Evolutionary conservation across 2,888 invertebrate genomes (phyloP).

Genomic region (Heteromurus nitidus): DNA sequence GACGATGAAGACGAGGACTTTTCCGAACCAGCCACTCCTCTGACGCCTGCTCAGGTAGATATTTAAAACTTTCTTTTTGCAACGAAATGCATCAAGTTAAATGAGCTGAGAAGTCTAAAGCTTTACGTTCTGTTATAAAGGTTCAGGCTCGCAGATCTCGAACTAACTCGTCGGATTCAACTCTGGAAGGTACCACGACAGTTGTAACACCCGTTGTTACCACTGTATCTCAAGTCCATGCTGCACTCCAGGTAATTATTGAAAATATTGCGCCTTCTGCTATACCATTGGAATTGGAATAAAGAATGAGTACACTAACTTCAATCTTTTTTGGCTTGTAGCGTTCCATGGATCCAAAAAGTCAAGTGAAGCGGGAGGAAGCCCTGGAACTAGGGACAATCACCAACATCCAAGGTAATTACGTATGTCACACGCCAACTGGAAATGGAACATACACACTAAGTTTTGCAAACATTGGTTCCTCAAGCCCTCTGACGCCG

Average conservation of each 20-base stretch:
- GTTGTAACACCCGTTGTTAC: constrained; percentile 63
- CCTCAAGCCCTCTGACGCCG: constrained; percentile 70
- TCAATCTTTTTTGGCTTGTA: constrained; percentile 42
- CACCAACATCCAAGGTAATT: constrained; percentile 73
- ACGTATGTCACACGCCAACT: constrained; percentile 70
- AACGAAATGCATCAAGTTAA: neutral
- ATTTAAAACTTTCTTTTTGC: neutral
- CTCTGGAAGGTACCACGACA: constrained; percentile 48
- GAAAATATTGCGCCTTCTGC: neutral
- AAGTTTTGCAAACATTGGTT: constrained; percentile 71
- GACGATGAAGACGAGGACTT: constrained; percentile 81
- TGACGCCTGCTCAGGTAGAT: constrained; percentile 70
- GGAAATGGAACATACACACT: constrained; percentile 73
- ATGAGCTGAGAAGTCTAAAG: neutral
- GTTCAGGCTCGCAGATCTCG: constrained; percentile 70
- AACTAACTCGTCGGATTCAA: constrained; percentile 67
- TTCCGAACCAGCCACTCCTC: constrained; percentile 69
- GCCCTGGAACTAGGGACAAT: constrained; percentile 72
- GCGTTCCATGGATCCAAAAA: constrained; percentile 71
- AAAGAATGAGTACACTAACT: too few relatives aligned
- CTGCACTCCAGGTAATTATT: constrained; percentile 69
- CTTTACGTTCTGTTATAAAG: constrained; percentile 44
- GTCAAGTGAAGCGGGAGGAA: constrained; percentile 69
- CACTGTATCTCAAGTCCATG: constrained; percentile 72
- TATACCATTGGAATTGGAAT: too few relatives aligned